Base-by-base conservation (phyloP, 2,113 vertebrate species). In the Oreocharis arfaki region DNA sequence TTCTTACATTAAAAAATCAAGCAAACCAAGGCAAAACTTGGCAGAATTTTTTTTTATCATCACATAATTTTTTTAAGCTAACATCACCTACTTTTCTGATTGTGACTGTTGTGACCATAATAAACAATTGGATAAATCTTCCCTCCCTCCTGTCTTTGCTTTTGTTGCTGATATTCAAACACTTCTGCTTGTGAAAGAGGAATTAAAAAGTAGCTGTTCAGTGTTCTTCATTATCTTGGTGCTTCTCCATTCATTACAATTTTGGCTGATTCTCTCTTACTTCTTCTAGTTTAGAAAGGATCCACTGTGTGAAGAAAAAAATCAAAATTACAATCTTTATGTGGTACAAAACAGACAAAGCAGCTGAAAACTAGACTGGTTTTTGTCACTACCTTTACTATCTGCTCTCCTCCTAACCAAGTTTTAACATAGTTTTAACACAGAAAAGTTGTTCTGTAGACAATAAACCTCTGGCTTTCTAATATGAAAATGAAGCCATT, bases 241-340 rank as follows among this genome's bases (percentile, higher is more conserved):
- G 41, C 49, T 93, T 85, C 60, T 57, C 87, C 80, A 85, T 30
- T 71, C 33, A 42, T 97, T 93, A 98, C 84, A 94, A 96, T 95
- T 98, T 99, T 11, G 98, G 98, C 73, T 98, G 98, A 96, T 87
- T 98, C 37, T 99, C 99, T 97, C 98, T 98, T 47, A 99, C 99
- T 91, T 99, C 99, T 96, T 99, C 98, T 87, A 99, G 95, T 95
- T 99, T 99, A 94, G 97, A 90, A 60, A 99, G 98, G 92, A 99
- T 99, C 99, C 99, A 99, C 99, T 99, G 98, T 85, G 57, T 82
- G 50, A 89, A 67, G 85, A 57, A 97, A 91, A 76, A 89, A 19
- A 27, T 11, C 80, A 96, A 46, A 92, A 63, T 81, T 16, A 37
- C 74, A 87, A 35, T 14, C 27, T 46, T 92, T 92, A 44, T 10